Base-by-base conservation (phyloP, 2,888 invertebrate species). In the Camponotus fellah region DNA sequence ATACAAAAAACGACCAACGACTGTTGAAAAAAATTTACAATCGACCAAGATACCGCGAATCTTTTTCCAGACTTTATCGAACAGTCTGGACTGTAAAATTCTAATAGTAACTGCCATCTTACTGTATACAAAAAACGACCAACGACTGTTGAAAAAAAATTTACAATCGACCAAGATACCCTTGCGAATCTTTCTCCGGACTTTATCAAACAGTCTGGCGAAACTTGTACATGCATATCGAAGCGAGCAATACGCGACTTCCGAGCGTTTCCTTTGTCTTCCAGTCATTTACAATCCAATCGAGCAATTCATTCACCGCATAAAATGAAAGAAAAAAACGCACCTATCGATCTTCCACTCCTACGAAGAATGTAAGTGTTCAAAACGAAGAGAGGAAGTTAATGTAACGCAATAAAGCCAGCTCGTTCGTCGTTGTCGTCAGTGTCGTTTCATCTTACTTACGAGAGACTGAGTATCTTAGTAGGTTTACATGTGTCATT, bases 341-440 rank as follows among this genome's bases (percentile, higher is more conserved):
- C 69, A 34, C 12, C 14, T 26, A 32, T 66, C 75, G 69, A 66
- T 68, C 37, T 62, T 58, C 49, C 66, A 53, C 76, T 62, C 62
- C 12, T 46, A 34, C 77, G 68, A 75, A 37, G 53, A 72, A 46
- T 82, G 76, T 37, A 37, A 37, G 37, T 89, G 75, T 88, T 82
- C 83, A 86, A 86, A 53, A n/a, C 53, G 71, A 76, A 84, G 88
- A 81, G 79, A 79, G 81, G 84, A 64, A 77, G 58, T 75, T 26
- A 49, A 64, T 64, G 53, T 26, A 17, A 69, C 60, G 46, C 17
- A 40, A 69, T 56, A 79, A 37, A 65, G 77, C 49, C 68, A 71
- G 71, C 80, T 80, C 87, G 83, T 90, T 88, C 83, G 84, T 89
- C 88, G 86, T 87, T 88, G 90, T 86, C 88, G 83, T 90, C 89